Evolutionary conservation across 2,888 invertebrate genomes (phyloP).

Genomic region (Pomacea canaliculata): DNA sequence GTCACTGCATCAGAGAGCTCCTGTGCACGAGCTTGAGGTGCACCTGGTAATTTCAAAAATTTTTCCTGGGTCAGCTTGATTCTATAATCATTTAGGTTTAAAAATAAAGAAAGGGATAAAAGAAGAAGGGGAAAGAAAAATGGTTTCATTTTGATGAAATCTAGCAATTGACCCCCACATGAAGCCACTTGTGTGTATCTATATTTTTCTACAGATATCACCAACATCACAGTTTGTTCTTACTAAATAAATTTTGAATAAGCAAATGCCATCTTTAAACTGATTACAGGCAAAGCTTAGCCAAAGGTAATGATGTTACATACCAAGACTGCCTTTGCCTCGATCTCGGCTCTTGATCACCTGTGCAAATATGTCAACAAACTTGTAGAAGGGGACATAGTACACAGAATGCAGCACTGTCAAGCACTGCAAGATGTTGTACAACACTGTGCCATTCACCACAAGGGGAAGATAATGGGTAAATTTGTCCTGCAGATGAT

Average conservation of each 20-base stretch:
- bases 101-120: neutral
- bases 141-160: too few species aligned
- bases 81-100: neutral
- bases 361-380: conserved; percentile 54
- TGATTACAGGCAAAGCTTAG: too few species aligned
- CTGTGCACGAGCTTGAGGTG: conserved; percentile 61
- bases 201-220: too few species aligned
- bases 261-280: too few species aligned
- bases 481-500: conserved; percentile 64
- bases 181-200: too few species aligned
- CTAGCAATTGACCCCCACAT: too few species aligned
- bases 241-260: too few species aligned
- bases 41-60: conserved; percentile 43
- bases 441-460: conserved; percentile 62
- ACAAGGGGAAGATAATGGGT: conserved; percentile 63
- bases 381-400: conserved; percentile 61
- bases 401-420: conserved; percentile 61
- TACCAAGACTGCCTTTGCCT: conserved; percentile 64
- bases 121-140: too few species aligned
- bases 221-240: too few species aligned
- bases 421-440: conserved; percentile 60
- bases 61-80: neutral
- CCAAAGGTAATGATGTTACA: neutral
- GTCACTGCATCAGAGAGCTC: conserved; percentile 64
- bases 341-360: conserved; percentile 58